Evolutionary conservation across 2,888 invertebrate species (phyloP), one percentile per base, ranked within the genome.

Genomic region (Scrobipalpa atriplicella): DNA sequence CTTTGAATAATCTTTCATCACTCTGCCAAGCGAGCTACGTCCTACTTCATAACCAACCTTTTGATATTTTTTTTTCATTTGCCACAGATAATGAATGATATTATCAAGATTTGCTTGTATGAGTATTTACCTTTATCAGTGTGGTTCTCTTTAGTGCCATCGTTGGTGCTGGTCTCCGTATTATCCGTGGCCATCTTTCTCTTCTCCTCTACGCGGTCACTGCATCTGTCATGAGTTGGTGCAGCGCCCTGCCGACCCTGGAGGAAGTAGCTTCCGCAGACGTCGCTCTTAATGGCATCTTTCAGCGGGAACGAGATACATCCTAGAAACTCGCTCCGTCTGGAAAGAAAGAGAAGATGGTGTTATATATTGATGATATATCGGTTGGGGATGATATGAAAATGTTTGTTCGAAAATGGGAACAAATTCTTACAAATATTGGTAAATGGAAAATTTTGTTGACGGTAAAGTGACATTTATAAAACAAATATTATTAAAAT

Each of bases 271-370:
- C 95, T 95, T 78, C 97, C 97, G 78, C 92, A 79, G 78, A 89
- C 83, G 81, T 93, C 94, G 93, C 93, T 95, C 95, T 95, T 95
- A 90, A 95, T 94, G 76, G 96, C 95, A 94, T 96, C 95, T 90
- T 95, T 95, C 79, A 98, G 94, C 77, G 97, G 96, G 93, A 98
- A 97, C 89, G 97, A 97, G 95, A 97, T 96, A 90, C 98, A 98
- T 94, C 98, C 98, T 92, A 98, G 94, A 90, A 98, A 96, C 93
- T 98, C 98, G 94, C 97, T 98, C 93, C 96, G 95, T 93, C 98
- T 98, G 95, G 16, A 95, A 93, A 91, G 60, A 18, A 66, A 72
- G 47, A 70, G 52, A 13, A 39, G 16, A 36, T 38, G 16, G 16
- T 18, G 61, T 39, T 39, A 61, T 5, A 41, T 52, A 7, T 52